Evolutionary conservation across 1,140 invertebrate genomes (phyloP).

Genomic region (Pectinophora gossypiella): DNA sequence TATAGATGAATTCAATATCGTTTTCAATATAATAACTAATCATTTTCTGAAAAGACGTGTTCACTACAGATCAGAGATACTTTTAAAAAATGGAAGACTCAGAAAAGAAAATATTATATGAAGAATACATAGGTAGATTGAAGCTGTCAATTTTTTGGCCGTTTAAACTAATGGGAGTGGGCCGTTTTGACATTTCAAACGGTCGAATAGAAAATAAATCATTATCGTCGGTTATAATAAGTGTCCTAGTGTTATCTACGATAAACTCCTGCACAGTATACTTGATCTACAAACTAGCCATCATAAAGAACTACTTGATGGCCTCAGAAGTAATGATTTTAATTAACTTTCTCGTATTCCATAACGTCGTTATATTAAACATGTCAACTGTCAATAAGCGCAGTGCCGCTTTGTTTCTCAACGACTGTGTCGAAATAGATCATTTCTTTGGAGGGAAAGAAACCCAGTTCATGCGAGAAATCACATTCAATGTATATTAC

Average conservation of each 20-base stretch:
- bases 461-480: conserved; percentile 41
- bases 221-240: background rate
- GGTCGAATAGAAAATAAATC: background rate
- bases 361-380: conserved; percentile 21
- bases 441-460: conserved; percentile 31
- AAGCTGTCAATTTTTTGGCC: background rate
- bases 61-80: too few relatives aligned
- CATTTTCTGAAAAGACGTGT: too few relatives aligned
- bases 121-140: background rate
- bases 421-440: conserved; percentile 34
- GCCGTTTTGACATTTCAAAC: background rate
- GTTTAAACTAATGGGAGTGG: background rate
- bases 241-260: conserved; percentile 12
- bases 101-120: background rate
- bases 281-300: conserved; percentile 13
- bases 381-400: conserved; percentile 25
- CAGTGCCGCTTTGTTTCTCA: conserved; percentile 20
- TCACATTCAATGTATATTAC: conserved; percentile 11
- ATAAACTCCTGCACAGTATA: conserved; percentile 11
- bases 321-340: conserved; percentile 20
- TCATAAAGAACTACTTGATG: conserved; percentile 14
- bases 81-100: too few relatives aligned
- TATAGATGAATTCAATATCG: too few relatives aligned
- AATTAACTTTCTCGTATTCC: conserved; percentile 11
- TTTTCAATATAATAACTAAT: too few relatives aligned